Conservation (phyloP, 2,113 vertebrate species). For the Anolis sagrei region DNA sequence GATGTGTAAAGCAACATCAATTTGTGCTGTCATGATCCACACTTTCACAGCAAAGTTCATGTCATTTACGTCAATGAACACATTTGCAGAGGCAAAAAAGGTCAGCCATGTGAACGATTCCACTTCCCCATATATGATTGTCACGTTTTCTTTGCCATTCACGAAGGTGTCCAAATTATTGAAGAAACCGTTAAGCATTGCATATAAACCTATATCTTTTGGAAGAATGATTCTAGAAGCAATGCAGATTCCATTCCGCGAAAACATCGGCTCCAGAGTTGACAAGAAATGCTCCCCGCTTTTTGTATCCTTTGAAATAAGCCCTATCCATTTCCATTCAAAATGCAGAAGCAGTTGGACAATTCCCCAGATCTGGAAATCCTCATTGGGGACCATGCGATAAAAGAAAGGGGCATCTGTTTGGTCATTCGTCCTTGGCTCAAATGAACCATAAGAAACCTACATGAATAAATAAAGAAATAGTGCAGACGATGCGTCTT, state of each 20-base stretch:
- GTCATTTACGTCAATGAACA: background rate
- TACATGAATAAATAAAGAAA: background rate
- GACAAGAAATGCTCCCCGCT: background rate
- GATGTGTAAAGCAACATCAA: background rate
- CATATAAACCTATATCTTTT: background rate
- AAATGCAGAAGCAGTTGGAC: background rate
- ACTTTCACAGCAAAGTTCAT: background rate
- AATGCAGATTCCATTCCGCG: background rate
- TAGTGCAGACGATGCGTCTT: background rate
- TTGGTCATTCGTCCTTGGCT: background rate
- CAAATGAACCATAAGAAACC: slow-evolving; percentile 16
- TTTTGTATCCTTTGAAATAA: background rate
- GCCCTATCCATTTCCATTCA: background rate
- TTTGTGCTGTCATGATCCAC: slow-evolving; percentile 6
- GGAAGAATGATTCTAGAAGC: background rate
- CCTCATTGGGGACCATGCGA: slow-evolving; percentile 3
- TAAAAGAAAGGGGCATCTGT: background rate
- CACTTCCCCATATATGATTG: background rate
- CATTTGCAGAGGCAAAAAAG: background rate
- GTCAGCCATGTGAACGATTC: background rate
- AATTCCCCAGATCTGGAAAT: background rate
- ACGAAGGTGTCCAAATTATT: background rate
- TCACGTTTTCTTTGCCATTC: background rate
- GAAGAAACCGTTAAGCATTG: background rate
- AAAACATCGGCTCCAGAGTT: background rate